phyloP scores from a whole-genome alignment of 2,797 vertebrate genomes.

The Crocodylus rhombifer region DNA sequence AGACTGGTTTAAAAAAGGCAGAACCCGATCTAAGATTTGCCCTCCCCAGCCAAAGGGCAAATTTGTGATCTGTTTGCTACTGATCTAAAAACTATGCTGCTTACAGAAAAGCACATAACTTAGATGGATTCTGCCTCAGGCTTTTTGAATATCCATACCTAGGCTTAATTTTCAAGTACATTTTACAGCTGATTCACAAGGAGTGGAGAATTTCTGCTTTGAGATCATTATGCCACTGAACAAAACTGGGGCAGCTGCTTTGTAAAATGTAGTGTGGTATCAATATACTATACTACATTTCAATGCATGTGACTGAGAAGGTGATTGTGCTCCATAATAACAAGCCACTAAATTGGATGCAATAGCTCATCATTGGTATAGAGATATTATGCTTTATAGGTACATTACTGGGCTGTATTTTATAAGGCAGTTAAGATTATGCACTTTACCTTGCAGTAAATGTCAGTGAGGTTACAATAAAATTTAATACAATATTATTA shows the following conservation, averaged over 20 bases:
- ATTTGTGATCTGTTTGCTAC: no score
- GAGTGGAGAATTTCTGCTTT: conserved; percentile 38
- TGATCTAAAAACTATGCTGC: no score
- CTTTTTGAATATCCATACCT: no score
- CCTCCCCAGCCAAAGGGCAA: no score
- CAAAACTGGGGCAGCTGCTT: conserved; percentile 58
- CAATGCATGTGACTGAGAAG: conserved; percentile 53
- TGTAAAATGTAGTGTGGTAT: conserved; percentile 49
- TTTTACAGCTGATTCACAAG: conserved; percentile 3
- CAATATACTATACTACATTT: background rate
- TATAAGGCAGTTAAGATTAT: conserved; percentile 67
- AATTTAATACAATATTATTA: conserved; percentile 72
- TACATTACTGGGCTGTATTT: conserved; percentile 72
- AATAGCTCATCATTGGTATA: conserved; percentile 65
- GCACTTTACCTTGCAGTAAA: conserved; percentile 63
- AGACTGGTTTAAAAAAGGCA: no score
- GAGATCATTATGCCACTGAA: background rate
- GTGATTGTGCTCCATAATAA: conserved; percentile 68
- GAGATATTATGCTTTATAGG: conserved; percentile 73
- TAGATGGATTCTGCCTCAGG: no score
- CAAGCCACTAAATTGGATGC: conserved; percentile 69
- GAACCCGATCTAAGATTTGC: no score
- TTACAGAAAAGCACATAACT: no score
- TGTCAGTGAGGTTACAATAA: conserved; percentile 70
- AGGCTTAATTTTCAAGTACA: background rate